Evolutionary conservation across 2,113 vertebrate genomes (phyloP).

Genomic region (Rostratula benghalensis): DNA sequence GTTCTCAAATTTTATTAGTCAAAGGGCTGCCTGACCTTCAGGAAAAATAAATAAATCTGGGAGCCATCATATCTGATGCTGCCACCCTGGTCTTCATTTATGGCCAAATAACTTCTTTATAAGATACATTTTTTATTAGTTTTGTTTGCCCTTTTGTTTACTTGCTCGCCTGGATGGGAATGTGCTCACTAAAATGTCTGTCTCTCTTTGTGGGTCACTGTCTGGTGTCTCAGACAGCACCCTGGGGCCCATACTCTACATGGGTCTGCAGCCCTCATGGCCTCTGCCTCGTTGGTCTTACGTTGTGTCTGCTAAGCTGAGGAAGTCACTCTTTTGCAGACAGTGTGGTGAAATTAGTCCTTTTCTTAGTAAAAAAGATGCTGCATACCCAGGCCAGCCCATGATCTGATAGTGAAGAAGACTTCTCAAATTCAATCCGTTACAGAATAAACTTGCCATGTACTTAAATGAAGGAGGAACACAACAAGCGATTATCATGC

Average conservation of each 20-base stretch:
- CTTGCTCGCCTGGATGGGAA: background rate
- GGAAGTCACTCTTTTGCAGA: background rate
- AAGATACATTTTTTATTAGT: background rate
- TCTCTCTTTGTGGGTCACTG: background rate
- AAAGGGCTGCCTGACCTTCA: conserved; percentile 54
- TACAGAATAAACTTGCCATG: rapidly evolving
- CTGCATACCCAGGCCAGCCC: background rate
- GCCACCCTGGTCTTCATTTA: conserved; percentile 26
- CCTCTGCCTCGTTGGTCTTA: background rate
- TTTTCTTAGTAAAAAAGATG: background rate
- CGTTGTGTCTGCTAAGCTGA: background rate
- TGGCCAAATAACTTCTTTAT: conserved; percentile 28
- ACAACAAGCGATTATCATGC: rapidly evolving
- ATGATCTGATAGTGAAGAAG: background rate
- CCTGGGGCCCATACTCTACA: rapidly evolving
- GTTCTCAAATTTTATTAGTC: conserved; percentile 48
- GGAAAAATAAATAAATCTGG: background rate
- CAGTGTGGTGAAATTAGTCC: background rate
- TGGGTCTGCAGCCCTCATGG: rapidly evolving
- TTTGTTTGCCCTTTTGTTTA: conserved; percentile 33
- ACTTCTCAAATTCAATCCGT: background rate
- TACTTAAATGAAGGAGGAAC: rapidly evolving
- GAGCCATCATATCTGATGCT: conserved; percentile 11
- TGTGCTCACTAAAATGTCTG: background rate
- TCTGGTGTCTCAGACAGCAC: background rate